A percentile compares a stretch with the other conserved stretches of the same genome.
Conservation (phyloP, 2,888 invertebrate species). For the Achlya flavicornis region DNA sequence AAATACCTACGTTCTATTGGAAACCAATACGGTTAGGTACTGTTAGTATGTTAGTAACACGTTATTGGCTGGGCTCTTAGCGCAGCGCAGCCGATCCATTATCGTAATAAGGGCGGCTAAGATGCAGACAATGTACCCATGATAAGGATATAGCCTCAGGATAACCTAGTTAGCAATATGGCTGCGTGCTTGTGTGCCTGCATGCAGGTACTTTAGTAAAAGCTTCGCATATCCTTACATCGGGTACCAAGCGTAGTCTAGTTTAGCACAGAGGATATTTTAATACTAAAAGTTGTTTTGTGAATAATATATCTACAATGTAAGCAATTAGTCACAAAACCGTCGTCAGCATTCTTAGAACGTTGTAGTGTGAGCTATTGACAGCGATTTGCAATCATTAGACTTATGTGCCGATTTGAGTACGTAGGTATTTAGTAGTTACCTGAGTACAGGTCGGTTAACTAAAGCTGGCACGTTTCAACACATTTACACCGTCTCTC, state of each 20-base stretch:
- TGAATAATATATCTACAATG: too few relatives aligned
- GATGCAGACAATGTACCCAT: constrained; percentile 63
- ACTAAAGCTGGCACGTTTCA: too few relatives aligned
- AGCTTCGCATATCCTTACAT: background rate
- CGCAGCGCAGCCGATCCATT: constrained; percentile 37
- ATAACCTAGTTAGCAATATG: constrained; percentile 51
- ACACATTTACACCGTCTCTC: too few relatives aligned
- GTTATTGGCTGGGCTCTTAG: constrained; percentile 4
- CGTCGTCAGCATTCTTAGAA: constrained; percentile 1
- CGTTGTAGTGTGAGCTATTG: background rate
- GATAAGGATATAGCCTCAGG: constrained; percentile 57
- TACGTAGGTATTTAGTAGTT: too few relatives aligned
- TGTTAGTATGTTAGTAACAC: background rate
- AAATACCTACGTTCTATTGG: background rate
- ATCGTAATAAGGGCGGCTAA: constrained; percentile 58
- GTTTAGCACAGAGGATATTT: background rate
- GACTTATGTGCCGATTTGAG: background rate
- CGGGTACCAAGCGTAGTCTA: background rate
- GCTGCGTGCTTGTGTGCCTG: constrained; percentile 26
- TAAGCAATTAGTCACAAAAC: background rate
- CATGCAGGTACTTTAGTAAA: constrained; percentile 25
- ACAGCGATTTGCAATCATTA: constrained; percentile 1
- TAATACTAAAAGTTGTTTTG: too few relatives aligned
- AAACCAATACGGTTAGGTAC: background rate
- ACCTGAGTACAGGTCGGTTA: too few relatives aligned